Evolutionary conservation across 1,140 invertebrate species (phyloP).

Genomic region (Fopius arisanus): DNA sequence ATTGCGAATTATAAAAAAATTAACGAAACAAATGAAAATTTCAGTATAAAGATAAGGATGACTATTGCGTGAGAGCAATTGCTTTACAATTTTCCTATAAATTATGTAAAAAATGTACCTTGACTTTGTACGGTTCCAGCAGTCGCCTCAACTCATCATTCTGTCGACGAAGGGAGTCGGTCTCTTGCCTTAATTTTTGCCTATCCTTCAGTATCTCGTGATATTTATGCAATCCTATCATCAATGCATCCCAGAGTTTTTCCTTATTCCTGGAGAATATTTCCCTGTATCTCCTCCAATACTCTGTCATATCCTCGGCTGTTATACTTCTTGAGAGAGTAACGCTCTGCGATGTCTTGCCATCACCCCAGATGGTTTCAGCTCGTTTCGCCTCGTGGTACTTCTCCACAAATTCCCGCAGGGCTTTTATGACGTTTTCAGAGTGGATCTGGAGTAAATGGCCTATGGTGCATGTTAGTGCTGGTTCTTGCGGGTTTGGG

Average conservation of each 20-base stretch:
- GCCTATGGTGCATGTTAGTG: constrained; percentile 46
- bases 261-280: constrained; percentile 62
- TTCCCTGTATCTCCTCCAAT: constrained; percentile 63
- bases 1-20: no score
- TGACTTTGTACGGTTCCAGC: constrained; percentile 48
- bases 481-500: background rate
- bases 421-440: constrained; percentile 63
- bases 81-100: background rate
- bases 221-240: constrained; percentile 67
- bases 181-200: constrained; percentile 62
- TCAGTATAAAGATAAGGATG: no score
- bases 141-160: constrained; percentile 66
- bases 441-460: constrained; percentile 69
- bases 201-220: constrained; percentile 65
- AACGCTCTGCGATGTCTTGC: constrained; percentile 36
- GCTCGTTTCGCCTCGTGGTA: constrained; percentile 53
- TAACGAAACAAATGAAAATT: no score
- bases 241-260: constrained; percentile 66
- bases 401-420: constrained; percentile 63
- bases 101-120: constrained; percentile 36
- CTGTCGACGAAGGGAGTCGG: constrained; percentile 62
- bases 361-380: constrained; percentile 40
- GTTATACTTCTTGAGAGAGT: constrained; percentile 63
- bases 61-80: no score
- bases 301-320: constrained; percentile 61